Evolutionary conservation across 2,888 invertebrate genomes (phyloP), one percentile per base, ranked within the genome.

Genomic region (Oeneis ivallda): DNA sequence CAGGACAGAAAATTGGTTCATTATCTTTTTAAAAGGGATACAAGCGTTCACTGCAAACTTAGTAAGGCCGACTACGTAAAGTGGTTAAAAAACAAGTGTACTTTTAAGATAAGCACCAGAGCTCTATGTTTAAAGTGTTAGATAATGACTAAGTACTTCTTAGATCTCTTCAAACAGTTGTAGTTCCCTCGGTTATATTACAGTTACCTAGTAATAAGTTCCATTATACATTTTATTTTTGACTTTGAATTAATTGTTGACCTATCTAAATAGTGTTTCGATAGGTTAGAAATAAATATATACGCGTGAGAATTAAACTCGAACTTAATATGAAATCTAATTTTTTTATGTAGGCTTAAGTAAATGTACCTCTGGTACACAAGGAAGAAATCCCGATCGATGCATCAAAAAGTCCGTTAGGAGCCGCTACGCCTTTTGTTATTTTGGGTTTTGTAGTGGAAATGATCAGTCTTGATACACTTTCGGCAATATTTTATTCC

Each of bases 331-430:
- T 78, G 74, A 82, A 79, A 83, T 81, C 79, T 62, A 60, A 63
- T 59, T 58, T 62, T 67, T 64, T 75, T 72, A 65, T 72, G 15
- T 64, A 47, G 45, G 52, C 70, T n/a, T 41, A 15, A 49, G 34
- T 17, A 32, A 32, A 11, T 49, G 15, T 49, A 60, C 58, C 62
- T 62, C 61, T 66, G n/a, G n/a, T n/a, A 66, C 73, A 81, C 78
- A 73, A 82, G 81, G 83, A 86, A 86, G 83, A 82, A 81, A 84
- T 81, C 79, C 81, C 79, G 85, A 85, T 85, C 81, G 83, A 84
- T 83, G 79, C 73, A 72, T 73, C 71, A 87, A 86, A 90, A 88
- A 85, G 84, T 86, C 90, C 91, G 91, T 91, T 92, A 90, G 83
- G 82, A 78, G 77, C 83, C 86, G 84, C 86, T 87, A 85, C 79